Evolutionary conservation across 1,140 invertebrate genomes (phyloP), one percentile per base, ranked within the genome.

Genomic region (Phortica variegata): DNA sequence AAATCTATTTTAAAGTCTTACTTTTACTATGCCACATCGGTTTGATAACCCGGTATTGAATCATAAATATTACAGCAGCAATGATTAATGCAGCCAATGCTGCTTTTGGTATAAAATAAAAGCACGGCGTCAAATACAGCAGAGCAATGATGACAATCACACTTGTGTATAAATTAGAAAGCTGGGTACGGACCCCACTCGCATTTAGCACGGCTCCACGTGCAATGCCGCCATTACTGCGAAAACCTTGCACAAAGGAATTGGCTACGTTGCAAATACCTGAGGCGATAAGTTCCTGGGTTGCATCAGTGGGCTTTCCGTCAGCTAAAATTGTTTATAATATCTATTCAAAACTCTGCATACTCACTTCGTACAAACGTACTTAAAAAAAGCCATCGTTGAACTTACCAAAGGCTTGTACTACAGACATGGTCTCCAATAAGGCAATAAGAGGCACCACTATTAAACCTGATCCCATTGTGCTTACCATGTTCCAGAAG

Each of bases 171-270:
- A 96, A 61, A 10, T 93, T 91, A 15, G 88, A 90, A 23, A 93
- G 71, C 6, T 92, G 88, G 3, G 92, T 95, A 58, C 86, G 82
- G 1, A 93, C 92, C 6, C 93, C 93, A 61, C 90, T 92, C 36
- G 87, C 85, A 68, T 94, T 90, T 65, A 93, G 89, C 1, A 97
- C 91, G 40, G 93, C 93, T 58, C 91, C 71, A 58, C 91, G 82
- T 21, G 88, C 88, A 21, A 93, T 80, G 26, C 89, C 90, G 29
- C 91, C 94, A 21, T 90, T 90, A 3, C 90, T 85, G 12, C 93
- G 93, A 71, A 89, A 92, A 0, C 89, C 78, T 78, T 87, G 87
- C 49, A 94, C 84, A 78, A 97, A 93, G 2, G 91, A 93, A 72
- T 91, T 93, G 23, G 87, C 84, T 45, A 97, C 83, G 74, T 95